phyloP scores from a whole-genome alignment of 2,888 invertebrate genomes.

The Sclerodermus sp. region DNA sequence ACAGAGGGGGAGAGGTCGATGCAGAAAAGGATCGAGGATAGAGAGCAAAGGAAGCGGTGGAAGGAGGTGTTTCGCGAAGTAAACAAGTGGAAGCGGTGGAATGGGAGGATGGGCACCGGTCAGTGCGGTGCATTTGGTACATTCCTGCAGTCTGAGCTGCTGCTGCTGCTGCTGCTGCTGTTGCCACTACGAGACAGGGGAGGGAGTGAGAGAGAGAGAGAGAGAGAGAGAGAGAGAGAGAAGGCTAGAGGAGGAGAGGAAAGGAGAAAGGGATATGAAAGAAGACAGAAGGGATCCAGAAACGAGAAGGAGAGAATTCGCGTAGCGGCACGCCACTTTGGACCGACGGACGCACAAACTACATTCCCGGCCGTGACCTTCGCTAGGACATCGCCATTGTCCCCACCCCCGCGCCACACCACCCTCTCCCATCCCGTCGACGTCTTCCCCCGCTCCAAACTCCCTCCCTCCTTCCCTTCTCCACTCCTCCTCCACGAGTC shows the following conservation, averaged over 20 bases:
- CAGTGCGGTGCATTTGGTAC: constrained; percentile 49
- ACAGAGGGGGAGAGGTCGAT: not conserved
- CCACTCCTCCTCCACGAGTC: no score
- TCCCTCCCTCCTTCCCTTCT: not conserved
- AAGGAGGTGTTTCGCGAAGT: constrained; percentile 33
- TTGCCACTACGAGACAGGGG: constrained; percentile 14
- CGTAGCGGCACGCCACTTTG: constrained; percentile 28
- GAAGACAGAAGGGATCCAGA: constrained; percentile 6
- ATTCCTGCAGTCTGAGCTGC: constrained; percentile 48
- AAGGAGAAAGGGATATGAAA: no score
- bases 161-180: no score
- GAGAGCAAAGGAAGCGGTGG: constrained; percentile 8
- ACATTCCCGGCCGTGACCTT: constrained; percentile 59
- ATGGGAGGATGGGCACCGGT: constrained; percentile 40
- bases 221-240: constrained; percentile 12
- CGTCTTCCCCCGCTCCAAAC: not conserved
- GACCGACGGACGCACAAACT: constrained; percentile 52
- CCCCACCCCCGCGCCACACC: constrained; percentile 35
- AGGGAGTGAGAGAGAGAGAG: constrained; percentile 18
- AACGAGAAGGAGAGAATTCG: constrained; percentile 13
- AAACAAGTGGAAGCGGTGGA: constrained; percentile 49
- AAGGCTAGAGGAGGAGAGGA: constrained; percentile 6
- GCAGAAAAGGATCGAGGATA: constrained; percentile 3
- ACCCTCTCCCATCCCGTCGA: constrained; percentile 11
- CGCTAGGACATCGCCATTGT: constrained; percentile 58